phyloP scores from a whole-genome alignment of 1,140 invertebrate genomes.

The Galendromus occidentalis region DNA sequence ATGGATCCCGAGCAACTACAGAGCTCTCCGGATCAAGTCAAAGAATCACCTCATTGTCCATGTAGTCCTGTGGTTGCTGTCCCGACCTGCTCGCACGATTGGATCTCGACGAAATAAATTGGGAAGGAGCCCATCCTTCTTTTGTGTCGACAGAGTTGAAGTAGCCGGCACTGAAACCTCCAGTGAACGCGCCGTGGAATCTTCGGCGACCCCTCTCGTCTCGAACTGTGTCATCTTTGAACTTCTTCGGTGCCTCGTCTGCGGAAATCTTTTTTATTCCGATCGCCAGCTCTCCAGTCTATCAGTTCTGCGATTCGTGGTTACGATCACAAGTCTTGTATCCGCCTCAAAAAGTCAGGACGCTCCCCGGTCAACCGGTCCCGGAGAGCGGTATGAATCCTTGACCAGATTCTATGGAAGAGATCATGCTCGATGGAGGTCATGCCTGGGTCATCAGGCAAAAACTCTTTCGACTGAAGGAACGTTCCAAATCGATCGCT shows the following conservation, averaged over 20 bases:
- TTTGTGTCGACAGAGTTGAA: slow-evolving; percentile 87
- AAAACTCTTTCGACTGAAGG: no score
- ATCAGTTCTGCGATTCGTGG: background rate
- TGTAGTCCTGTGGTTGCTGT: slow-evolving; percentile 74
- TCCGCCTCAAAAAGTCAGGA: background rate
- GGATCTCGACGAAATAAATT: slow-evolving; percentile 68
- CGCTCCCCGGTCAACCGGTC: no score
- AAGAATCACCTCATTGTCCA: slow-evolving; percentile 70
- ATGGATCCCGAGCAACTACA: no score
- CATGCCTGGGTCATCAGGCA: no score
- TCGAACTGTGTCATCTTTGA: slow-evolving; percentile 69
- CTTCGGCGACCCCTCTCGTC: slow-evolving; percentile 71
- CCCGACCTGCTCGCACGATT: slow-evolving; percentile 32
- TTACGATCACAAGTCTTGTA: background rate
- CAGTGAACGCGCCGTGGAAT: slow-evolving; percentile 98
- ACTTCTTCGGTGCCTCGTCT: slow-evolving; percentile 58
- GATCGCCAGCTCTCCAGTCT: slow-evolving; percentile 12
- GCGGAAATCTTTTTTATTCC: slow-evolving; percentile 12
- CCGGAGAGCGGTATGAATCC: no score
- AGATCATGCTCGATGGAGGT: background rate
- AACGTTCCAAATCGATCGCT: background rate
- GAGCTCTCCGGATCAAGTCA: background rate
- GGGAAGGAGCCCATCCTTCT: slow-evolving; percentile 80
- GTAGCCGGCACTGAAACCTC: slow-evolving; percentile 93
- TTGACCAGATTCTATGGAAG: slow-evolving; percentile 17